Conservation (phyloP, 2,888 invertebrate genomes). For the Erebia palarica region DNA sequence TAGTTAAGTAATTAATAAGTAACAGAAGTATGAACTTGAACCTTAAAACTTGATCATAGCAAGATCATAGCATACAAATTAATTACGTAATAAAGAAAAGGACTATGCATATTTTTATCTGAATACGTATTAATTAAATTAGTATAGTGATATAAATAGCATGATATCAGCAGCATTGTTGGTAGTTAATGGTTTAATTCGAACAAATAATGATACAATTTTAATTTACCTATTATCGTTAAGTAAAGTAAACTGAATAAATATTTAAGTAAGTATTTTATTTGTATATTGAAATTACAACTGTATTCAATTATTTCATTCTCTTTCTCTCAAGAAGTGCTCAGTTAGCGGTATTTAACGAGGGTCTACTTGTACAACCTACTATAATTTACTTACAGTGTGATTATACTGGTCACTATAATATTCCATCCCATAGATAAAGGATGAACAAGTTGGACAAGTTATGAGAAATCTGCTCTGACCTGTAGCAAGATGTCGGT, state of each 20-base stretch:
- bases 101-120: conserved; percentile 16
- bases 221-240: neutral
- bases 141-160: conserved; percentile 30
- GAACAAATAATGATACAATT: conserved; percentile 7
- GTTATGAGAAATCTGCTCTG: neutral
- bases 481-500: neutral
- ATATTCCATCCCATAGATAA: neutral
- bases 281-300: neutral
- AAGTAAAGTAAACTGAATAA: neutral
- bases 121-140: conserved; percentile 26
- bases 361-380: neutral
- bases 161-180: neutral
- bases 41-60: neutral
- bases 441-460: neutral
- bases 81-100: neutral
- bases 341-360: neutral
- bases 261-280: neutral
- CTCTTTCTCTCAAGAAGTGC: too few species aligned
- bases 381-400: neutral
- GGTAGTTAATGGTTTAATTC: neutral
- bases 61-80: neutral
- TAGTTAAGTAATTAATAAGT: neutral
- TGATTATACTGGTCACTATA: neutral
- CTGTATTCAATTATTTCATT: too few species aligned
- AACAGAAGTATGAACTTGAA: neutral